phyloP scores from a whole-genome alignment of 2,888 invertebrate species.

The Isotomurus palustris region DNA sequence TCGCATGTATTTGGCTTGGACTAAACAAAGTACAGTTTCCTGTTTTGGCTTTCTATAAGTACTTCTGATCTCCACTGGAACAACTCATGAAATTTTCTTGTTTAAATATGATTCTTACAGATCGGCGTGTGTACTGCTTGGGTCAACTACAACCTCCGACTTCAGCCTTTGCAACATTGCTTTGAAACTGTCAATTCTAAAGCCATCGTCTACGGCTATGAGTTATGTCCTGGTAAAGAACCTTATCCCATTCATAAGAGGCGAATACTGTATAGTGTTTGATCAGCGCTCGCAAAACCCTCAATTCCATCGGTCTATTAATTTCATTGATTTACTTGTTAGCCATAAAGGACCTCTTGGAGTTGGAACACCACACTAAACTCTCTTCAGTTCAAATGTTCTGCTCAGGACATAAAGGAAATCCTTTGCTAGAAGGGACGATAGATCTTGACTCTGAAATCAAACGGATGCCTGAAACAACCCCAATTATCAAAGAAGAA shows the following conservation, averaged over 20 bases:
- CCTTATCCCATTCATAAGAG: neutral
- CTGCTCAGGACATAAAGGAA: constrained; percentile 29
- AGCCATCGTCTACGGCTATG: constrained; percentile 73
- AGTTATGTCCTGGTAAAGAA: constrained; percentile 60
- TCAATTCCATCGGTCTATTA: neutral
- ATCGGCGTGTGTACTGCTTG: constrained; percentile 78
- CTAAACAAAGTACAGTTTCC: constrained; percentile 55
- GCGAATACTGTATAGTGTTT: neutral
- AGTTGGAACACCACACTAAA: constrained; percentile 24
- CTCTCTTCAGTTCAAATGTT: constrained; percentile 25
- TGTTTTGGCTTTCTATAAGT: neutral
- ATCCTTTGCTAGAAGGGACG: constrained; percentile 15
- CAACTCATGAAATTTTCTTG: no score
- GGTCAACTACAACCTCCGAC: constrained; percentile 87
- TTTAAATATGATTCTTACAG: constrained; percentile 50
- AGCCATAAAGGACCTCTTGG: constrained; percentile 33
- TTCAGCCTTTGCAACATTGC: constrained; percentile 78
- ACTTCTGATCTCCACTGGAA: no score
- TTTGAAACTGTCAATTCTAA: constrained; percentile 78
- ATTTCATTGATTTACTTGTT: neutral
- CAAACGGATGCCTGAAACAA: constrained; percentile 3
- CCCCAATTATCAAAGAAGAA: constrained; percentile 13
- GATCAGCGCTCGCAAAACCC: neutral
- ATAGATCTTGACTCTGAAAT: constrained; percentile 33
- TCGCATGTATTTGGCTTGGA: constrained; percentile 88